Evolutionary conservation across 2,797 vertebrate genomes (phyloP).

Genomic region (Sebastes hubbsi): DNA sequence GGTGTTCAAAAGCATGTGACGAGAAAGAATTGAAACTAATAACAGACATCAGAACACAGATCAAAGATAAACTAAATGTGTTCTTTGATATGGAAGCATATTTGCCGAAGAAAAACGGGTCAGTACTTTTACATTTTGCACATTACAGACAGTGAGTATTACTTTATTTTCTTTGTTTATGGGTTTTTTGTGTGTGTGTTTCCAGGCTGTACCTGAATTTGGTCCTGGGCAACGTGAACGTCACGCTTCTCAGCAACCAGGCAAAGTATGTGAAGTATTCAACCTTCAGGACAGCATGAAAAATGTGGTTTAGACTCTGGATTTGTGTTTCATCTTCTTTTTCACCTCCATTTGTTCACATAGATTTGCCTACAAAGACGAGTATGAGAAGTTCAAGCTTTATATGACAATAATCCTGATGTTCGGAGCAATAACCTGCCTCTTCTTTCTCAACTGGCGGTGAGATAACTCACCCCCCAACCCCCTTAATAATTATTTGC

Average conservation of each 20-base stretch:
- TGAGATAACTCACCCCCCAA: slow-evolving; percentile 49
- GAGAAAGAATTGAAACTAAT: slow-evolving; percentile 84
- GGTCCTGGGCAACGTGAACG: slow-evolving; percentile 96
- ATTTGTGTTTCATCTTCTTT: not conserved
- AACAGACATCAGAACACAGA: slow-evolving; percentile 86
- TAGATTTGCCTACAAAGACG: slow-evolving; percentile 98
- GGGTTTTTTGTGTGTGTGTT: not conserved
- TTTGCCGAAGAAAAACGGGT: slow-evolving; percentile 97
- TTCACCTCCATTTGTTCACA: not conserved
- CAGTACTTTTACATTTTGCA: slow-evolving; percentile 22
- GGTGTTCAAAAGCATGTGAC: slow-evolving; percentile 80
- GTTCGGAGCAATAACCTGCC: slow-evolving; percentile 92
- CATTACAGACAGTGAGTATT: not conserved
- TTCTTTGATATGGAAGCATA: slow-evolving; percentile 99
- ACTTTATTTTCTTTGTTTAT: not conserved
- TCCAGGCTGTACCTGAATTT: slow-evolving; percentile 93
- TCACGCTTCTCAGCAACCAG: slow-evolving; percentile 97
- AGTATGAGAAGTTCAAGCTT: slow-evolving; percentile 99
- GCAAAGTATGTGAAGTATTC: slow-evolving; percentile 88
- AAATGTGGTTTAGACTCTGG: not conserved
- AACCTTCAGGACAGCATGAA: not conserved
- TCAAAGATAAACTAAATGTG: slow-evolving; percentile 92
- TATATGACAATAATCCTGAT: slow-evolving; percentile 97
- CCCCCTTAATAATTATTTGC: not conserved
- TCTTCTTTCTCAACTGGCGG: slow-evolving; percentile 95